phyloP scores from a whole-genome alignment of 2,888 invertebrate genomes.

The Tenthredo livida region DNA sequence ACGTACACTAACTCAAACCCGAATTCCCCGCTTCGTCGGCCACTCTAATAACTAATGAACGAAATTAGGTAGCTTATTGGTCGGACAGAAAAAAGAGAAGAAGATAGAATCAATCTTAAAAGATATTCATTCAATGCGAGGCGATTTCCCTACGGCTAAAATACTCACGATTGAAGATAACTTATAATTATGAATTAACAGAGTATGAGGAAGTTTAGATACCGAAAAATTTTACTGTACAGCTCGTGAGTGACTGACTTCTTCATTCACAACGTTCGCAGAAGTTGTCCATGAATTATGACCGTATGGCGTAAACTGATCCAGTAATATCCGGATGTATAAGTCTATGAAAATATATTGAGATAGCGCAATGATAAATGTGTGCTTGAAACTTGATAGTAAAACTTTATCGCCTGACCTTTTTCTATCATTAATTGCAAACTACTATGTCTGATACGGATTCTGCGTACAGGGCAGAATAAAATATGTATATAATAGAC shows the following conservation, averaged over 20 bases:
- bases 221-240: background rate
- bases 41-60: background rate
- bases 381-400: background rate
- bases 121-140: background rate
- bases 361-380: background rate
- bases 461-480: background rate
- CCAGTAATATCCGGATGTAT: background rate
- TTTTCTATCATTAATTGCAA: background rate
- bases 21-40: background rate
- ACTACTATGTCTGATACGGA: too few relatives aligned
- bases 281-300: background rate
- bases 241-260: background rate
- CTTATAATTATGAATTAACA: background rate
- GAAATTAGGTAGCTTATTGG: background rate
- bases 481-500: too few relatives aligned
- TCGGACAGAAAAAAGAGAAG: background rate
- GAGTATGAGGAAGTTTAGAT: background rate
- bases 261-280: too few relatives aligned
- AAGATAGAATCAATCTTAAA: background rate
- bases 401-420: background rate
- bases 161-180: background rate
- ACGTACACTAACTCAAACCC: too few relatives aligned
- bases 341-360: background rate
- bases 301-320: background rate
- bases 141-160: background rate